Percentiles rank a stretch among this genome's conserved stretches.
Evolutionary conservation across 2,113 vertebrate genomes (phyloP).

Genomic region (Eublepharis macularius): DNA sequence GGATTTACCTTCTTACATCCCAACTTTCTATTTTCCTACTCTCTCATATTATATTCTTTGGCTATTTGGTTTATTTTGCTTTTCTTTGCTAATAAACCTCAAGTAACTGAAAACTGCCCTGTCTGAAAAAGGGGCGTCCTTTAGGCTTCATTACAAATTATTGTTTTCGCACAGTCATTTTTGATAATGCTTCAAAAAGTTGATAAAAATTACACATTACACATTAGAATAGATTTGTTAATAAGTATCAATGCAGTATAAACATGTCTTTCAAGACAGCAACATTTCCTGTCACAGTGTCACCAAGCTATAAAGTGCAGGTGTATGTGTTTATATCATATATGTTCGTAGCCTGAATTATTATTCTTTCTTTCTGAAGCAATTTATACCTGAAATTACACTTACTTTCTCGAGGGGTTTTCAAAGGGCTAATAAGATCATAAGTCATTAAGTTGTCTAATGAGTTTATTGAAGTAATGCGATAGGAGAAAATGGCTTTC

Average conservation of each 20-base stretch:
- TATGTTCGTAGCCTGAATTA: slow-evolving; percentile 30
- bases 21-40: background rate
- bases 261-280: slow-evolving; percentile 46
- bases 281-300: slow-evolving; percentile 36
- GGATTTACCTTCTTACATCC: background rate
- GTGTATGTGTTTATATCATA: background rate
- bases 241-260: slow-evolving; percentile 38
- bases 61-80: background rate
- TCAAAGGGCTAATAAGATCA: rapidly evolving
- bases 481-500: background rate
- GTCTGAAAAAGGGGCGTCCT: too few species aligned
- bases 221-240: slow-evolving; percentile 42
- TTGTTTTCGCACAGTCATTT: background rate
- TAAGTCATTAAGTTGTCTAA: background rate
- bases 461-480: background rate
- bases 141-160: background rate
- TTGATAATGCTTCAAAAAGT: background rate
- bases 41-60: background rate
- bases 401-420: background rate
- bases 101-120: background rate
- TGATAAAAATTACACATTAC: background rate
- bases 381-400: slow-evolving; percentile 36
- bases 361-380: slow-evolving; percentile 26
- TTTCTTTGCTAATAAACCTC: background rate
- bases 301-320: background rate